Percentiles rank a stretch among this genome's conserved stretches.
Evolutionary conservation across 2,797 vertebrate genomes (phyloP).

Genomic region (Argentina silus): DNA sequence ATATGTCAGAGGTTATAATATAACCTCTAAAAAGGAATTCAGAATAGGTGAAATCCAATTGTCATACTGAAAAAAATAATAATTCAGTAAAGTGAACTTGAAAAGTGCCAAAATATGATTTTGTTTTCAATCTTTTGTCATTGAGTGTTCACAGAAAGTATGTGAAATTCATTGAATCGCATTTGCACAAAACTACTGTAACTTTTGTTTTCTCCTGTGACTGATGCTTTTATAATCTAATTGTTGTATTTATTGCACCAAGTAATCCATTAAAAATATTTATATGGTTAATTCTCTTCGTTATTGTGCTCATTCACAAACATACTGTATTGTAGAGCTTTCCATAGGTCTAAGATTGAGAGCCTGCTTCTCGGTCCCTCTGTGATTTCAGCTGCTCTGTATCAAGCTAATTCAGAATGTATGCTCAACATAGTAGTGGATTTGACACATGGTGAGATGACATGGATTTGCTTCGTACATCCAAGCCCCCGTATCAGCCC

Average conservation of each 20-base stretch:
- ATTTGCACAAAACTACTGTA: constrained; percentile 94
- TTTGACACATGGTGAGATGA: constrained; percentile 54
- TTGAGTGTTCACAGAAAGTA: constrained; percentile 51
- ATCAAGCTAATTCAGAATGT: constrained; percentile 28
- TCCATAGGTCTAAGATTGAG: too few species aligned
- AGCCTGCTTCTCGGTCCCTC: constrained; percentile 2
- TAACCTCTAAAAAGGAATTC: not conserved
- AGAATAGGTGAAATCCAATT: not conserved
- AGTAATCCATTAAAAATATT: constrained; percentile 87
- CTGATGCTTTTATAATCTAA: constrained; percentile 91
- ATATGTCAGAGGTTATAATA: not conserved
- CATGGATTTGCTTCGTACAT: constrained; percentile 41
- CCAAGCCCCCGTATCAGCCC: constrained; percentile 35
- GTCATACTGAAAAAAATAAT: constrained; percentile 15
- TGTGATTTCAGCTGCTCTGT: constrained; percentile 27
- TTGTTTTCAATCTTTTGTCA: constrained; percentile 73
- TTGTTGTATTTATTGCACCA: constrained; percentile 92
- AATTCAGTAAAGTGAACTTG: constrained; percentile 63
- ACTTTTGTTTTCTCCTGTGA: constrained; percentile 96
- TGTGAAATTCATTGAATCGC: constrained; percentile 63
- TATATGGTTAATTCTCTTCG: constrained; percentile 65
- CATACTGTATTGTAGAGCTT: constrained; percentile 17
- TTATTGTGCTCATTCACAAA: constrained; percentile 21
- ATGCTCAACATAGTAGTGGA: constrained; percentile 30
- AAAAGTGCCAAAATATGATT: constrained; percentile 87